These are phyloP conservation scores for Halichondria panicea DNA, from an alignment of 37 sponge, comb jelly and placozoan genomes.

Conservation along the genomic window DNA sequence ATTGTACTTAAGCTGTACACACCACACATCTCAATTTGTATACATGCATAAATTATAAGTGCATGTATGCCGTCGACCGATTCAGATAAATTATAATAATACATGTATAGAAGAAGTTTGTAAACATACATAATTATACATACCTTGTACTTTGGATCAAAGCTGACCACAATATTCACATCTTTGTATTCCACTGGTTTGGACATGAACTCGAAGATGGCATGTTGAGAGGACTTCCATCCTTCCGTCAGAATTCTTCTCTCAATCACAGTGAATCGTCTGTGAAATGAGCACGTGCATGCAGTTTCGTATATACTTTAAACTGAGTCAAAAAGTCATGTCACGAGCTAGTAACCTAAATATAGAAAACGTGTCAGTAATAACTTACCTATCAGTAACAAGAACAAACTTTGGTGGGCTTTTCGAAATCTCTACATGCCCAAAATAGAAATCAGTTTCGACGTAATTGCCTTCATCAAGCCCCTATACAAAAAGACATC, in stretches of 20 bases:
- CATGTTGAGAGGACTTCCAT: slow-evolving; percentile 29
- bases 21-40: not conserved
- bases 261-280: slow-evolving; percentile 44
- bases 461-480: slow-evolving; percentile 57
- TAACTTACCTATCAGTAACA: slow-evolving; percentile 43
- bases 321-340: not conserved
- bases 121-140: not conserved
- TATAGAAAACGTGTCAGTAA: not conserved
- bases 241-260: slow-evolving; percentile 39
- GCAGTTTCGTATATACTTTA: not conserved
- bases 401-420: slow-evolving; percentile 39
- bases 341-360: not conserved
- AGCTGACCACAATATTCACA: slow-evolving; percentile 26
- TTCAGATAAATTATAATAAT: not conserved
- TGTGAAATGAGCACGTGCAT: not conserved
- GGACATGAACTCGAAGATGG: slow-evolving; percentile 22
- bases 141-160: slow-evolving; percentile 19
- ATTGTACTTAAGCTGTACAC: too few relatives aligned
- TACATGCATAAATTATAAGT: not conserved
- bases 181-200: slow-evolving; percentile 16
- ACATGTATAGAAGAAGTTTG: not conserved
- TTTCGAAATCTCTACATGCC: slow-evolving; percentile 30
- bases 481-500: slow-evolving; percentile 11
- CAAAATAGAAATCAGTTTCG: slow-evolving; percentile 44
- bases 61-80: not conserved